Base-by-base conservation (phyloP, 2,797 vertebrate species). In the Alcedo atthis region DNA sequence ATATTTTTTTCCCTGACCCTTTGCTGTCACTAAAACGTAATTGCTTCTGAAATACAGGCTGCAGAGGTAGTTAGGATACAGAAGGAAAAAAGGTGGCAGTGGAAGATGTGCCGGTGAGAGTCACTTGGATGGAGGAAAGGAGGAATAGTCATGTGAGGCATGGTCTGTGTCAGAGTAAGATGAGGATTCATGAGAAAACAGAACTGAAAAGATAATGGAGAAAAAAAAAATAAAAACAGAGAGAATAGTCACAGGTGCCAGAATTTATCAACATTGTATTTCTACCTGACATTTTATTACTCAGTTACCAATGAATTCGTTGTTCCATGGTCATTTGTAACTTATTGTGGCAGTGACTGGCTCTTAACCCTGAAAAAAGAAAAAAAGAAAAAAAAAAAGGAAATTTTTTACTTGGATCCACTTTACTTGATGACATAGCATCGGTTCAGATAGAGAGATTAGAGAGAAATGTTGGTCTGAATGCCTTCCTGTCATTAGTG, bases 1-100 rank as follows among this genome's bases (percentile, higher is more conserved):
- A 32, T n/a, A 46, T 20, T 48, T 4, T 48, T 40, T 35, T 3
- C 1, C 2, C 28, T 12, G 49, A 5, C 6, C 2, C 6, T 46
- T 84, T 93, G 1, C 2, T 12, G 7, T 24, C 79, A 59, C 75
- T 46, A 75, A 54, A 66, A 66, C 10, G 49, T 20, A 24, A 10
- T 63, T 84, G 6, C 21, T 84, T 86, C 54, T 88, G 69, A 71
- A 78, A 30, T 57, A 54, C 0, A 8, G 18, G 22, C 22, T 84
- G 32, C 37, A 54, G 30, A 53, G 19, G 26, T 45, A 43, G 21
- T 66, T 68, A 68, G 63, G 40, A 33, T 42, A 32, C 42, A 82
- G 68, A 57, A 63, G 19, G 24, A 32, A 37, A 40, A 74, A 57
- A 46, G 5, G 10, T 54, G 24, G 13, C 40, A 70, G 30, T 43